Conservation (phyloP, 2,797 vertebrate species). For the Falco columbarius region DNA sequence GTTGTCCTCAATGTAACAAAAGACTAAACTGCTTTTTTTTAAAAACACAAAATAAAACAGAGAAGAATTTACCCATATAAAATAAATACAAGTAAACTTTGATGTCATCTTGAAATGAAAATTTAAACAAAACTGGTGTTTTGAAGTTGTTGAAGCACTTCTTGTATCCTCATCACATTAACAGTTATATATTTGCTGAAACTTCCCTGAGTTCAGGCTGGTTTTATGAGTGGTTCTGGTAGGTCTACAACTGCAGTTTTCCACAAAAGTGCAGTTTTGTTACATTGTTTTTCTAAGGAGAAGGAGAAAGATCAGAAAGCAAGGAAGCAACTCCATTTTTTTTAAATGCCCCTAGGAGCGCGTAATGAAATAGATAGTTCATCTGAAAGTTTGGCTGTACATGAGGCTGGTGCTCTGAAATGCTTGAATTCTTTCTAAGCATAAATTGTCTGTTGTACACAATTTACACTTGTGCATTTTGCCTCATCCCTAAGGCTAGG, state of each 20-base stretch:
- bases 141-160: background rate
- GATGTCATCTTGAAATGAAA: background rate
- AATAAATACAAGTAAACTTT: background rate
- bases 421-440: background rate
- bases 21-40: background rate
- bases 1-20: background rate
- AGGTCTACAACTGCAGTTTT: background rate
- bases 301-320: background rate
- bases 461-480: background rate
- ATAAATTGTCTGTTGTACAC: background rate
- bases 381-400: background rate
- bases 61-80: background rate
- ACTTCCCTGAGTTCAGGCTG: background rate
- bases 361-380: background rate
- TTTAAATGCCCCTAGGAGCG: background rate
- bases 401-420: background rate
- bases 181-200: background rate
- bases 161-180: background rate
- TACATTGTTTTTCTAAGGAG: background rate
- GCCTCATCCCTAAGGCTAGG: rapidly evolving
- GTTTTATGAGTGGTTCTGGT: background rate
- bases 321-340: background rate
- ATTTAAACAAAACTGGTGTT: background rate
- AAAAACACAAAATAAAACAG: background rate
- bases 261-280: background rate